Percentiles rank a stretch among this genome's conserved stretches.
Evolutionary conservation across 1,140 invertebrate species (phyloP).

Genomic region (Temnothorax curvispinosus): DNA sequence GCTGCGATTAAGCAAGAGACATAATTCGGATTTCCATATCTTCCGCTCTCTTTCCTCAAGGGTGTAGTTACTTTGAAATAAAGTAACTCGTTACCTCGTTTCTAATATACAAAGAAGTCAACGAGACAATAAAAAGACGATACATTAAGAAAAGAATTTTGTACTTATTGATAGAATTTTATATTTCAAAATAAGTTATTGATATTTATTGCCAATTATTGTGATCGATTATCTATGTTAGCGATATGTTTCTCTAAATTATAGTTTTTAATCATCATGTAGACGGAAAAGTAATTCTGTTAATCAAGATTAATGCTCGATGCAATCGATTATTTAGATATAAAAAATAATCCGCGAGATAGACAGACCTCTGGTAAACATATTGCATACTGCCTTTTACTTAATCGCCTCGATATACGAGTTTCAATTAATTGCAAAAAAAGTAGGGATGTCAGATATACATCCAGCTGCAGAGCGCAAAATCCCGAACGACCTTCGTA

Average conservation of each 20-base stretch:
- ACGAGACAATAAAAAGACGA: background rate
- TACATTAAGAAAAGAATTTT: background rate
- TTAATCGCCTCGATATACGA: slow-evolving; percentile 25
- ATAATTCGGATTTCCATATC: slow-evolving; percentile 14
- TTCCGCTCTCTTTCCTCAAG: slow-evolving; percentile 20
- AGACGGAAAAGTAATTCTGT: background rate
- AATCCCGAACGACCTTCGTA: slow-evolving; percentile 51
- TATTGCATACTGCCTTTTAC: slow-evolving; percentile 13
- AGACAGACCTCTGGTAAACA: background rate
- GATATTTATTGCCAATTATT: background rate
- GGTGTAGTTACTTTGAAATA: background rate
- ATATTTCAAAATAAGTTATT: background rate
- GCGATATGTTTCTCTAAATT: background rate
- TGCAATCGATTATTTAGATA: slow-evolving; percentile 1
- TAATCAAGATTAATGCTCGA: slow-evolving; percentile 12
- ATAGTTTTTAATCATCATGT: background rate
- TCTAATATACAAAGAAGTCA: background rate
- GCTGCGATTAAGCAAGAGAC: slow-evolving; percentile 33
- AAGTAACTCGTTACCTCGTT: background rate
- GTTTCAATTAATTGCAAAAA: slow-evolving; percentile 56
- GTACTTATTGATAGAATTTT: background rate
- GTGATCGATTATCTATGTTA: background rate
- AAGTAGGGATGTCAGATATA: slow-evolving; percentile 21
- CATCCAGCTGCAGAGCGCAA: slow-evolving; percentile 32
- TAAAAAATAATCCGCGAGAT: slow-evolving; percentile 8